Evolutionary conservation across 2,797 vertebrate species (phyloP).

Genomic region (Notoglanidium macrostoma): DNA sequence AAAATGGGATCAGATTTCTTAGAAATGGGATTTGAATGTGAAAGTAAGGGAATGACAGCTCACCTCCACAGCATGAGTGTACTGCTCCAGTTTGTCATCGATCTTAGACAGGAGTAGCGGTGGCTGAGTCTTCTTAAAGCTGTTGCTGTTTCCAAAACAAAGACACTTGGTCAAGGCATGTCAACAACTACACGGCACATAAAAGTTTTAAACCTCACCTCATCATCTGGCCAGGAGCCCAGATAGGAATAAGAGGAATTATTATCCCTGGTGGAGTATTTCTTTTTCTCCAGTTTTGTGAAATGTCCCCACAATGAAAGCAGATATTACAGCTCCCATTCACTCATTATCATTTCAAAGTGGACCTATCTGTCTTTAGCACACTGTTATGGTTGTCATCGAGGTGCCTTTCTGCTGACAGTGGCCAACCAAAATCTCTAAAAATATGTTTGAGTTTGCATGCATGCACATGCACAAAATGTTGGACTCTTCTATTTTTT

Average conservation of each 20-base stretch:
- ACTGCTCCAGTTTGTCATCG: conserved; percentile 88
- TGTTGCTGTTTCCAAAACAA: conserved; percentile 78
- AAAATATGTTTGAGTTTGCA: not conserved
- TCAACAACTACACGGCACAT: conserved; percentile 24
- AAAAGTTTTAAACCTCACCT: conserved; percentile 32
- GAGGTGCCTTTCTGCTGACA: conserved; percentile 1
- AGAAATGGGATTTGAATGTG: not conserved
- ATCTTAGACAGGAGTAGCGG: conserved; percentile 85
- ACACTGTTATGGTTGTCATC: conserved; percentile 26
- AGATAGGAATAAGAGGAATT: conserved; percentile 21
- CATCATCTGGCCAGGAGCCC: conserved; percentile 29
- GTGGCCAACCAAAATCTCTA: conserved; percentile 7
- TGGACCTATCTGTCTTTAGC: not conserved
- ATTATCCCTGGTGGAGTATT: conserved; percentile 22
- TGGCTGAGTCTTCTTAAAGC: conserved; percentile 85
- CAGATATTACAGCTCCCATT: conserved; percentile 31
- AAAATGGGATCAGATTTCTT: not conserved
- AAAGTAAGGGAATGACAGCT: conserved; percentile 15
- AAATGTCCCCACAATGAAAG: conserved; percentile 26
- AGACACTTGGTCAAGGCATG: conserved; percentile 27
- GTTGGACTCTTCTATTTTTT: not conserved
- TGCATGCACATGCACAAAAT: not conserved
- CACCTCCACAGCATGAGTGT: conserved; percentile 91
- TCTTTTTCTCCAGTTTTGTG: conserved; percentile 4
- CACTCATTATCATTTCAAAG: conserved; percentile 40